Base-by-base conservation (phyloP, 2,888 invertebrate genomes). In the Carabus problematicus region DNA sequence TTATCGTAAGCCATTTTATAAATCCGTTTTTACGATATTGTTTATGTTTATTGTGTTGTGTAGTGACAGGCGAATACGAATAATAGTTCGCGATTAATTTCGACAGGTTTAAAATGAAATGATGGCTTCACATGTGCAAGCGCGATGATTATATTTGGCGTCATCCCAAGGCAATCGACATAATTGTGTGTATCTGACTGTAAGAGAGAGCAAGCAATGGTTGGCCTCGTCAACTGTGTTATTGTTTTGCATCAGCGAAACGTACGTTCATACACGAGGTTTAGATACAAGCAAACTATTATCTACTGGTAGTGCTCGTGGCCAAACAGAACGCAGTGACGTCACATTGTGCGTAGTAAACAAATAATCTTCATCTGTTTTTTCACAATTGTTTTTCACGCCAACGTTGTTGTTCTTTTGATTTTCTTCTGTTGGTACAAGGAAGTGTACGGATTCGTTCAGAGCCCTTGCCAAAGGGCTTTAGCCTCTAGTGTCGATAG, bases 211-310 rank as follows among this genome's bases (percentile, higher is more conserved):
- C 47, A 11, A 49, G 12, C 63, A 43, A 29, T 29, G 29, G 6
- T 18, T 59, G 56, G 56, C 64, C 64, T 64, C 64, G 64, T 9
- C n/a, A n/a, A n/a, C n/a, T n/a, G n/a, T n/a, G n/a, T n/a, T n/a
- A 16, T 45, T 56, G 64, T 64, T 64, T 64, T 45, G 64, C 64
- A 47, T 41, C 11, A 62, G 12, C 62, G 49, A n/a, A n/a, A n/a
- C n/a, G n/a, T n/a, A n/a, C n/a, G n/a, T n/a, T n/a, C n/a, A n/a
- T n/a, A n/a, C n/a, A n/a, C n/a, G n/a, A n/a, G 29, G 14, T n/a
- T 29, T 29, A 29, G 29, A 29, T 29, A 29, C 29, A 29, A 29
- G 29, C 2, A 29, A n/a, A n/a, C n/a, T n/a, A 3, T 29, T 29
- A 29, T 29, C 29, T 29, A 29, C 29, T 29, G 29, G 29, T 29